A percentile compares a stretch with the other conserved stretches of the same genome.
phyloP scores from a whole-genome alignment of 2,888 invertebrate genomes.

The Sicus ferrugineus region DNA sequence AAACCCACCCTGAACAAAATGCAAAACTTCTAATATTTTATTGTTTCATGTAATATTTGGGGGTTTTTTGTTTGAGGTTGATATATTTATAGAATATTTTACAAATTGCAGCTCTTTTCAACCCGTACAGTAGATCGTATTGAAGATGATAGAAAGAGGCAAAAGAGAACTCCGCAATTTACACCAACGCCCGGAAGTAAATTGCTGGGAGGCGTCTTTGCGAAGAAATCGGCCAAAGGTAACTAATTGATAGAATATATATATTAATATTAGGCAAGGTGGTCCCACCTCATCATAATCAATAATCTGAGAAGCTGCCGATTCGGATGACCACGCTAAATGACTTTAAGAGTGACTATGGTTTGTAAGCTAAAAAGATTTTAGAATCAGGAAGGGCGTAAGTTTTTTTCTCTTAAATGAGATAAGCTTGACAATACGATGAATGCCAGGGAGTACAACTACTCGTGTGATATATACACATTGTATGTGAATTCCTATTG shows the following conservation, averaged over 20 bases:
- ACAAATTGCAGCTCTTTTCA: constrained; percentile 54
- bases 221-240: constrained; percentile 58
- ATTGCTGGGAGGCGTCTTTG: constrained; percentile 62
- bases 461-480: no score
- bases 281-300: no score
- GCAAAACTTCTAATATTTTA: no score
- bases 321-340: background rate
- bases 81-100: no score
- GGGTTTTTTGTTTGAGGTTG: no score
- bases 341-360: background rate
- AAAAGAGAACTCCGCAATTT: constrained; percentile 53
- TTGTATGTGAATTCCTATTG: no score
- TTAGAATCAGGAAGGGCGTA: constrained; percentile 24
- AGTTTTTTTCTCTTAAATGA: constrained; percentile 14
- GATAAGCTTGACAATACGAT: no score
- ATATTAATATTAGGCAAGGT: no score
- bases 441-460: background rate
- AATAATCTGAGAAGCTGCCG: background rate
- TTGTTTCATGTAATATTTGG: no score
- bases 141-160: constrained; percentile 38
- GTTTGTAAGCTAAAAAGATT: constrained; percentile 16
- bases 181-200: constrained; percentile 57
- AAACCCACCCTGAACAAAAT: no score
- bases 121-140: constrained; percentile 44
- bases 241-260: constrained; percentile 39